Base-by-base conservation (phyloP, 2,113 vertebrate genomes). In the Psophia crepitans region DNA sequence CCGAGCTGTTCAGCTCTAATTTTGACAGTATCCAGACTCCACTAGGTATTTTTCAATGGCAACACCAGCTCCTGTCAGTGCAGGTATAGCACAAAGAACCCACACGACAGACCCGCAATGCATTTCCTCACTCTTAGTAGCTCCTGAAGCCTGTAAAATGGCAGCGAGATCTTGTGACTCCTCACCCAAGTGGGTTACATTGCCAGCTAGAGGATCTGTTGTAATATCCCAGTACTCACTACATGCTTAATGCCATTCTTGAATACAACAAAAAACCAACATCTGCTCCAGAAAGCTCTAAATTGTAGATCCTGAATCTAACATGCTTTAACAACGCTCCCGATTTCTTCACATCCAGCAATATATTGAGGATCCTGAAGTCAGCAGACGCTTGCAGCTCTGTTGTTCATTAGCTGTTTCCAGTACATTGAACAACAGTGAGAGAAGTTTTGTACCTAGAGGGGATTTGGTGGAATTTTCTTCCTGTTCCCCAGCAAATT, bases 51-150 rank as follows among this genome's bases (percentile, higher is more conserved):
- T 86, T 54, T 49, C 48, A 80, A 63, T 16, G 18, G 17, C 30
- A 73, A 23, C 35, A 56, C 6, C 53, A 71, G 57, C 32, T 86
- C 48, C 53, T 3, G 1, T 30, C 60, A 22, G 8, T 6, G 6
- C 10, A 37, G 37, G 33, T 27, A n/a, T 3, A 66, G 61, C 60
- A 57, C 30, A 87, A 63, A 76, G 54, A 90, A 70, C 11, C 16
- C 13, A 43, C 27, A 53, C 18, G 27, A 3, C 0, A 61, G 37
- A n/a, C 27, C 11, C 2, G 1, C 19, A 58, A 9, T 0, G 8
- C 27, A 15, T 58, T 48, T 79, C 18, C 35, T 49, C 3, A 0
- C 41, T 39, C 68, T 33, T 35, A 21, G 30, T 19, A 84, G n/a
- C n/a, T 79, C 58, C 73, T 66, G 35, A 53, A 58, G 30, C 18